These are phyloP conservation scores for Chromis chromis DNA, from an alignment of 2,797 vertebrate species.

Conservation along the genomic window DNA sequence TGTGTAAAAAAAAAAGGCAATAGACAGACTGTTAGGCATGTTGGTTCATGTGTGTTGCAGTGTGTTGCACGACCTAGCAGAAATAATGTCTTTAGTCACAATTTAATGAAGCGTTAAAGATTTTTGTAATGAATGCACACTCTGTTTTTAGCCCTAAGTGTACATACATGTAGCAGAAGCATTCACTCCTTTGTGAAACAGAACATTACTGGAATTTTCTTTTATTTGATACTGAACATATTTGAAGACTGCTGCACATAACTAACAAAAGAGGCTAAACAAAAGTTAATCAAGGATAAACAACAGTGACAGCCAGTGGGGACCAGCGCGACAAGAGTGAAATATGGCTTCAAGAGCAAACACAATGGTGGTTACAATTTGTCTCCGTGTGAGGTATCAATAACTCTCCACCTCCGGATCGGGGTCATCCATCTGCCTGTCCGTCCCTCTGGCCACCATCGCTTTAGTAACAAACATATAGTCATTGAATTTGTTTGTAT, in stretches of 20 bases:
- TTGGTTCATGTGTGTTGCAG: conserved; percentile 17
- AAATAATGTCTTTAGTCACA: neutral
- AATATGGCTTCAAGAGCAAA: conserved; percentile 58
- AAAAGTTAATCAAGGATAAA: conserved; percentile 2
- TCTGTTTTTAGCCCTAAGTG: neutral
- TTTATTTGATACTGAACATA: neutral
- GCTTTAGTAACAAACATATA: conserved; percentile 36
- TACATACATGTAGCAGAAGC: neutral
- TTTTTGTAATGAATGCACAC: too few relatives aligned
- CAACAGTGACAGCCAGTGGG: neutral
- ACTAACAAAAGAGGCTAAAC: neutral
- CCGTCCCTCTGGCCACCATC: conserved; percentile 28
- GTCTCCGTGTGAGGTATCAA: conserved; percentile 52
- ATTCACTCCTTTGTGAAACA: neutral
- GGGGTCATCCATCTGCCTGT: conserved; percentile 48
- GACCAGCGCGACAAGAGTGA: conserved; percentile 12
- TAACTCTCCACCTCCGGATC: conserved; percentile 57
- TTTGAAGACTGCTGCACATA: neutral
- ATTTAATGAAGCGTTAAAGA: conserved; percentile 2
- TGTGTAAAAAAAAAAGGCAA: conserved; percentile 17
- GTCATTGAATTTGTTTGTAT: conserved; percentile 35
- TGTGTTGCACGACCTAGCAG: neutral
- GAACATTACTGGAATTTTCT: neutral
- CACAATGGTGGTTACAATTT: conserved; percentile 69
- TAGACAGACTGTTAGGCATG: conserved; percentile 20